Evolutionary conservation across 1,140 invertebrate genomes (phyloP).

Genomic region (Drosophila aff.): DNA sequence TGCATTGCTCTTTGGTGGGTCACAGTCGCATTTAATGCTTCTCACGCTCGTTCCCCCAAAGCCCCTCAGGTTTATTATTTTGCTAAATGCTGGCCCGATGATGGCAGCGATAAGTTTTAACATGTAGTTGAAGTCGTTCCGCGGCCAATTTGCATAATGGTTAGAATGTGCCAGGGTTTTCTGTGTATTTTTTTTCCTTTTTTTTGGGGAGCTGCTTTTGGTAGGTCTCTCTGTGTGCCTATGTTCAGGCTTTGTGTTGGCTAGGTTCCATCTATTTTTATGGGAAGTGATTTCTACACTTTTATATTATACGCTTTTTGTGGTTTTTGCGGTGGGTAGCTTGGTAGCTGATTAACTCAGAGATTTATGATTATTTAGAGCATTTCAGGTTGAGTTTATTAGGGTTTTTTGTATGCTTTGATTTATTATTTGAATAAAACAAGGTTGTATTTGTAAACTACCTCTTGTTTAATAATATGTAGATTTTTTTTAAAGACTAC

Average conservation of each 20-base stretch:
- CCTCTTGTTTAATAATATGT: background rate
- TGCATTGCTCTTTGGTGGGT: slow-evolving; percentile 44
- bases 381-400: slow-evolving; percentile 21
- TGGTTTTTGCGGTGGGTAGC: slow-evolving; percentile 42
- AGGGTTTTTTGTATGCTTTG: slow-evolving; percentile 8
- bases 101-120: slow-evolving; percentile 63
- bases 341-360: slow-evolving; percentile 27
- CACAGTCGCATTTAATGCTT: slow-evolving; percentile 31
- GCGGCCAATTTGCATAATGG: slow-evolving; percentile 73
- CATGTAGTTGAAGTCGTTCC: slow-evolving; percentile 66
- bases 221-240: background rate
- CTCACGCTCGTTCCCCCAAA: slow-evolving; percentile 38
- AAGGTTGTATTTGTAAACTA: background rate
- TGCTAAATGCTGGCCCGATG: slow-evolving; percentile 57
- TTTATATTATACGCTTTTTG: slow-evolving; percentile 11
- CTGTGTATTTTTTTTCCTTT: too few species aligned
- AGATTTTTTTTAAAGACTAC: background rate
- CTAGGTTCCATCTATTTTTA: slow-evolving; percentile 34
- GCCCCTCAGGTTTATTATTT: slow-evolving; percentile 68
- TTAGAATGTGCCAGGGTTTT: slow-evolving; percentile 25
- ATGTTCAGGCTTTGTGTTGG: background rate
- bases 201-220: slow-evolving; percentile 7
- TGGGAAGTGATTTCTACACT: slow-evolving; percentile 41
- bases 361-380: slow-evolving; percentile 31
- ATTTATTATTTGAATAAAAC: slow-evolving; percentile 5